A percentile compares a stretch with the other conserved stretches of the same genome.
Evolutionary conservation across 2,888 invertebrate species (phyloP).

Genomic region (Laspeyria flexula): DNA sequence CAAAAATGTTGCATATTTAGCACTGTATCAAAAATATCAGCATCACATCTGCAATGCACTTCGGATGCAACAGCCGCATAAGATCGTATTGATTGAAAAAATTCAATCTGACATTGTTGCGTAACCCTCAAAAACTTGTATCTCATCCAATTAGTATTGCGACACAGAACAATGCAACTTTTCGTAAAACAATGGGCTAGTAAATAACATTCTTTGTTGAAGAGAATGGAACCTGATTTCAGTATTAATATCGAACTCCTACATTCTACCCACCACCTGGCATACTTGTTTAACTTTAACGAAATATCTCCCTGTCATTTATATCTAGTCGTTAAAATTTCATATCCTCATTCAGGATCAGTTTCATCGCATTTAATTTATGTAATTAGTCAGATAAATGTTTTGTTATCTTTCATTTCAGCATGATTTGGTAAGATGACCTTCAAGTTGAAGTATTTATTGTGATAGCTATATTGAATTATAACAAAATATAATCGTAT

Average conservation of each 20-base stretch:
- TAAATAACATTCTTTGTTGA: constrained; percentile 61
- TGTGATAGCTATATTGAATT: too few relatives aligned
- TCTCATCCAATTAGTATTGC: constrained; percentile 41
- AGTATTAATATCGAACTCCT: constrained; percentile 67
- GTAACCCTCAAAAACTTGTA: constrained; percentile 23
- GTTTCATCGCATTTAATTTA: neutral
- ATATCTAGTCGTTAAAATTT: constrained; percentile 29
- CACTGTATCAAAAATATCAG: neutral
- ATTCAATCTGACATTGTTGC: constrained; percentile 14
- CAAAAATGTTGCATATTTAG: neutral
- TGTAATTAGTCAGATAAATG: too few relatives aligned
- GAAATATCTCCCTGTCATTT: constrained; percentile 39
- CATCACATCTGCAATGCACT: constrained; percentile 7
- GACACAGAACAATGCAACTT: constrained; percentile 56
- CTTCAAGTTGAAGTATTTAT: too few relatives aligned
- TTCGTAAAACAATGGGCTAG: constrained; percentile 63
- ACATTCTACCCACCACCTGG: constrained; percentile 59
- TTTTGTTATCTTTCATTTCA: too few relatives aligned
- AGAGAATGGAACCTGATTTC: constrained; percentile 61
- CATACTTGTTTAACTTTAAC: constrained; percentile 52
- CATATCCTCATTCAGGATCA: neutral
- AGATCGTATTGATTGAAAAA: constrained; percentile 2
- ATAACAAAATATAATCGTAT: too few relatives aligned
- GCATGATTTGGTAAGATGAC: too few relatives aligned
- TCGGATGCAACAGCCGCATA: neutral